Conservation (phyloP, 1,140 invertebrate species). For the Spodoptera frugiperda region DNA sequence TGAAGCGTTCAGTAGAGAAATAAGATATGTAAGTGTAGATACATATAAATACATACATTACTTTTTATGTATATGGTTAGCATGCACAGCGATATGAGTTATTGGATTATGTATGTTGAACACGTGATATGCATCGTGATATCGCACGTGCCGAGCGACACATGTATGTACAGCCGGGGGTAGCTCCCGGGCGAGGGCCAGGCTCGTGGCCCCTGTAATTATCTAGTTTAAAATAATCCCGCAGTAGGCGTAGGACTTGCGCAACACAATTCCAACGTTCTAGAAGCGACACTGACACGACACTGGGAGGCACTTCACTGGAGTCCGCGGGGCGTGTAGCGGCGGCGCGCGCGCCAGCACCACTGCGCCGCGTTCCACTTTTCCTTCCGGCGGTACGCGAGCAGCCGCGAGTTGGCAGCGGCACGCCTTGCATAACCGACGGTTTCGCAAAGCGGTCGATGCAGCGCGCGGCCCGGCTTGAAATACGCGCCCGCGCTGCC, state of each 20-base stretch:
- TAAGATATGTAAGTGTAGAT: slow-evolving; percentile 25
- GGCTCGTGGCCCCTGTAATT: slow-evolving; percentile 65
- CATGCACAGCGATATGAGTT: slow-evolving; percentile 59
- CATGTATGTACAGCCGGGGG: slow-evolving; percentile 62
- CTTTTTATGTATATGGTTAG: slow-evolving; percentile 34
- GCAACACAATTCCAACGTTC: slow-evolving; percentile 80
- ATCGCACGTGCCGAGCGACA: slow-evolving; percentile 61
- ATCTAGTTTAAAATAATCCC: slow-evolving; percentile 83
- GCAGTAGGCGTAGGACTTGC: slow-evolving; percentile 81
- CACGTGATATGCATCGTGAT: slow-evolving; percentile 61
- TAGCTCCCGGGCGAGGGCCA: slow-evolving; percentile 62
- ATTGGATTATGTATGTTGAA: slow-evolving; percentile 59
- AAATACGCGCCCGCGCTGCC: slow-evolving; percentile 75
- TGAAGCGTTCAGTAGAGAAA: slow-evolving; percentile 31
- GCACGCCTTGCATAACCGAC: slow-evolving; percentile 82
- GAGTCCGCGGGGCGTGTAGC: slow-evolving; percentile 73
- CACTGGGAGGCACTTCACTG: slow-evolving; percentile 80
- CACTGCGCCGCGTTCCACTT: slow-evolving; percentile 85
- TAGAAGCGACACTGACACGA: slow-evolving; percentile 83
- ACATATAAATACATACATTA: slow-evolving; percentile 39
- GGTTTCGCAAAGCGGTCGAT: slow-evolving; percentile 82
- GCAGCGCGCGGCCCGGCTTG: slow-evolving; percentile 76
- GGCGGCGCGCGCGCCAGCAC: slow-evolving; percentile 78
- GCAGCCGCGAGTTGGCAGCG: slow-evolving; percentile 81
- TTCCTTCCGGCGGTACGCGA: slow-evolving; percentile 83